phyloP scores from a whole-genome alignment of 2,888 invertebrate species.

The Myopa tessellatipennis region DNA sequence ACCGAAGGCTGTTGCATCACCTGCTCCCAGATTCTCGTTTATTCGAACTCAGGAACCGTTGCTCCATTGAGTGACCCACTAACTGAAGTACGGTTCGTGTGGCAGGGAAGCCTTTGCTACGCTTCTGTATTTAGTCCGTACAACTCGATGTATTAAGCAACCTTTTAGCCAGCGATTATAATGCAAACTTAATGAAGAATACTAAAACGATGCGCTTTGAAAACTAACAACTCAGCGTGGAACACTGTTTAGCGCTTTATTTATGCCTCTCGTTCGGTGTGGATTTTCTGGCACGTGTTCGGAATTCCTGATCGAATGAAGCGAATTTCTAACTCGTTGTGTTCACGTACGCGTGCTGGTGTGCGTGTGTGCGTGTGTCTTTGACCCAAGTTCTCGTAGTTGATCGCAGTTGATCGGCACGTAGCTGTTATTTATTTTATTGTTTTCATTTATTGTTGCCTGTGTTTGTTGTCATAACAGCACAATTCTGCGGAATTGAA shows the following conservation, averaged over 20 bases:
- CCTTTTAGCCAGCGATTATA: background rate
- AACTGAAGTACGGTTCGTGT: no score
- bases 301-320: background rate
- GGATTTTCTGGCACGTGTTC: slow-evolving; percentile 2
- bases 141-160: background rate
- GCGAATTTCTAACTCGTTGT: background rate
- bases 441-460: background rate
- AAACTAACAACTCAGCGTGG: background rate
- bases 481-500: slow-evolving; percentile 1
- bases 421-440: slow-evolving; percentile 11
- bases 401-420: background rate
- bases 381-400: background rate
- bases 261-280: background rate
- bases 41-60: no score
- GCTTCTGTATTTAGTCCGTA: no score
- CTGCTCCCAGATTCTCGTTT: no score
- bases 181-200: slow-evolving; percentile 20
- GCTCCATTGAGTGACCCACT: no score
- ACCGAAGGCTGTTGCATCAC: no score
- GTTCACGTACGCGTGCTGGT: background rate
- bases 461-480: background rate
- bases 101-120: no score
- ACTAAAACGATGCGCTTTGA: background rate
- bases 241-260: background rate
- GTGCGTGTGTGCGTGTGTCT: background rate